Conservation (phyloP, 2,113 vertebrate genomes). For the Tachysurus fulvidraco region DNA sequence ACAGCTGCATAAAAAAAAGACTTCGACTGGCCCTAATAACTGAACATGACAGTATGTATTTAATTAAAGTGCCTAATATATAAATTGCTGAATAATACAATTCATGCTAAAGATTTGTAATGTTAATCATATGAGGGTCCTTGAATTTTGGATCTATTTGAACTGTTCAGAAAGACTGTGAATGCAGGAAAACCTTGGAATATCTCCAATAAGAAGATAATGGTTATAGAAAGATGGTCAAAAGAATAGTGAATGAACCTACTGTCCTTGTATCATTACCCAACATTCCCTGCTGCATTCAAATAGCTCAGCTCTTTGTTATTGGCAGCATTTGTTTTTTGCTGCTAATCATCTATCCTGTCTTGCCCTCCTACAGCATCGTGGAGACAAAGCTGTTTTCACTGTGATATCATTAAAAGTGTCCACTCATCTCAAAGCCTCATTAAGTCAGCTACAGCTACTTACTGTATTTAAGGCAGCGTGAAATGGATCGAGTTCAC, state of each 20-base stretch:
- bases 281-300: constrained; percentile 3
- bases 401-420: constrained; percentile 21
- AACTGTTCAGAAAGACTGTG: too few relatives aligned
- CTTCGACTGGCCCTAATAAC: neutral
- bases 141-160: neutral
- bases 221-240: neutral
- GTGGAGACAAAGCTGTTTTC: constrained; percentile 20
- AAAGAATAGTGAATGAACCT: neutral
- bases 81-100: neutral
- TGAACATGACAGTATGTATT: neutral
- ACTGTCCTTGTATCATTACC: neutral
- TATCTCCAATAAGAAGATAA: neutral
- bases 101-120: neutral
- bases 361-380: constrained; percentile 17
- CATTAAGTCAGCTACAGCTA: constrained; percentile 15
- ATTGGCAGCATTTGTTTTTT: neutral
- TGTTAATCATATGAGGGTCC: neutral
- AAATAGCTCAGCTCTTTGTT: neutral
- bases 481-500: constrained; percentile 8
- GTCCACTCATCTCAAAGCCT: constrained; percentile 31
- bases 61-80: neutral
- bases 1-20: neutral
- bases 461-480: constrained; percentile 33
- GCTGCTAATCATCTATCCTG: neutral
- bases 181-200: constrained; percentile 4